Evolutionary conservation across 2,888 invertebrate species (phyloP), one percentile per base, ranked within the genome.

Genomic region (Ornithoptera priamus): DNA sequence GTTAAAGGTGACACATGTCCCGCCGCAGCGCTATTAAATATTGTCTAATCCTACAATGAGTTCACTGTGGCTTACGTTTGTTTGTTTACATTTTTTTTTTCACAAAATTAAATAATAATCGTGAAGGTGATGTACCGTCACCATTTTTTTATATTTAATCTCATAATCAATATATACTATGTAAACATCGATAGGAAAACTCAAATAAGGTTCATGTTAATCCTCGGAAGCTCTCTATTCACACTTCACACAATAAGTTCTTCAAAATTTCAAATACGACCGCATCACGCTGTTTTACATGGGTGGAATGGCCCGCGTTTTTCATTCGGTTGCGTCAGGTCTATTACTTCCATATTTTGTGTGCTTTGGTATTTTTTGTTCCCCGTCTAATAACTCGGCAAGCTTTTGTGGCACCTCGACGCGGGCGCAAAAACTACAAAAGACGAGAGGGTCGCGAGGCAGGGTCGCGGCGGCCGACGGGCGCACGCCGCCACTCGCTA

Each of bases 371-470:
- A 86, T 86, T 91, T 90, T 92, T 90, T 89, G 87, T 88, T 78
- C 80, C 76, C 80, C 83, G 81, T 85, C 88, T 89, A 89, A 90
- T 89, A 89, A 88, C 89, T 92, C 89, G 85, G 86, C 90, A 85
- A 90, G 92, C 91, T 93, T 90, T 90, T 89, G 92, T 89, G 87
- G 90, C 88, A 88, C 89, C 89, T 93, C 90, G 85, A 84, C 87
- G 85, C 86, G 85, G 84, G 87, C 87, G 89, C 91, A 92, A 93
- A 93, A 93, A 93, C 89, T 85, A 92, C 89, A 89, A 92, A 93
- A 92, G 90, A 88, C 88, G 76, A 39, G 75, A 86, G 87, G 90
- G 93, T 92, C 93, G 90, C 72, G 72, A 73, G 67, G 71, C 72
- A 72, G 75, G 71, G 68, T 70, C 71, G 70, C 71, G 71, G 22